A percentile compares a stretch with the other conserved stretches of the same genome.
Evolutionary conservation across 1,140 invertebrate genomes (phyloP).

Genomic region (Babylonia areolata): DNA sequence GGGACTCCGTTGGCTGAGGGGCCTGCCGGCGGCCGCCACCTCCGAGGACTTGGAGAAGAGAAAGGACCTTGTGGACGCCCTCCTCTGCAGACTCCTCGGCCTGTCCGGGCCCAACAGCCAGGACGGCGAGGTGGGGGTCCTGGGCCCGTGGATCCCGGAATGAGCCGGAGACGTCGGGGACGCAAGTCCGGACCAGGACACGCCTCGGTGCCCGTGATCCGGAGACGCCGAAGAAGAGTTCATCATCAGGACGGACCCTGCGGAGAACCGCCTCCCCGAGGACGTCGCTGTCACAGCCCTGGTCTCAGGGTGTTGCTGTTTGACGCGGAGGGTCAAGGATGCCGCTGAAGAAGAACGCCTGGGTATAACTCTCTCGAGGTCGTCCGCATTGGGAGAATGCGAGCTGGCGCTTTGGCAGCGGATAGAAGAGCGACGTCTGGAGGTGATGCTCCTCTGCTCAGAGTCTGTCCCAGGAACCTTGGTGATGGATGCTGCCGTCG

Average conservation of each 20-base stretch:
- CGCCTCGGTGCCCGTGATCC: background rate
- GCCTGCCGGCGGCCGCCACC: no score
- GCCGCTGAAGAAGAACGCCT: background rate
- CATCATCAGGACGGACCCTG: background rate
- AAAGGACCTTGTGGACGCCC: background rate
- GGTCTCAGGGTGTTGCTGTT: background rate
- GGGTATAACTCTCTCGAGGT: background rate
- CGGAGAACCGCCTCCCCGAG: background rate
- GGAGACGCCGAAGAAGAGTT: background rate
- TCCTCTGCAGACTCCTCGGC: background rate
- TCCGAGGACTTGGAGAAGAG: background rate
- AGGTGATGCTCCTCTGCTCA: background rate
- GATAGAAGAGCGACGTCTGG: background rate
- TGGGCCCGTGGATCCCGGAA: background rate
- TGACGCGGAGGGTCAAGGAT: background rate
- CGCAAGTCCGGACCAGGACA: background rate
- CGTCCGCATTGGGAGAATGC: background rate
- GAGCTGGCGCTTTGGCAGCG: background rate
- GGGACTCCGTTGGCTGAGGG: no score
- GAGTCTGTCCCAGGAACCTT: background rate
- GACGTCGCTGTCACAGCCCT: background rate
- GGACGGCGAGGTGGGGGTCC: background rate
- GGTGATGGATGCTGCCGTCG: background rate
- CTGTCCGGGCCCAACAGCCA: background rate
- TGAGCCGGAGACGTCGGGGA: background rate